Conservation (phyloP, 1,140 invertebrate genomes). For the Pogonomyrmex barbatus region DNA sequence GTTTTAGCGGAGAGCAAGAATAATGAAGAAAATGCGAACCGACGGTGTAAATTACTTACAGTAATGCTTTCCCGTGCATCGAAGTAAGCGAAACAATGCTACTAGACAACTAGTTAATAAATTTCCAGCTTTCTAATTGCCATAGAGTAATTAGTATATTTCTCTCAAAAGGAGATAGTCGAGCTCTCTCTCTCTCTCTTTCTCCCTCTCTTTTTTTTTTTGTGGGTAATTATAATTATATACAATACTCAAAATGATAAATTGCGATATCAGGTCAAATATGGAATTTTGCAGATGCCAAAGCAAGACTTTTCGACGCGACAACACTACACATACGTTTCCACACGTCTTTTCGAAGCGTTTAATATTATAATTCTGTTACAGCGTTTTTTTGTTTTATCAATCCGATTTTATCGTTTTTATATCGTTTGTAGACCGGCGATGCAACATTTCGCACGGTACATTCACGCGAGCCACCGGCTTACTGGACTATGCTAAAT, state of each 20-base stretch:
- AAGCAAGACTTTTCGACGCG: too few relatives aligned
- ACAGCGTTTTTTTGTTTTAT: not conserved
- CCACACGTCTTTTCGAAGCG: not conserved
- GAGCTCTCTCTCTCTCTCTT: not conserved
- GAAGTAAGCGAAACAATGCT: slow-evolving; percentile 54
- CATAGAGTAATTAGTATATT: slow-evolving; percentile 42
- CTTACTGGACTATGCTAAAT: slow-evolving; percentile 25
- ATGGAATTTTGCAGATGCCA: not conserved
- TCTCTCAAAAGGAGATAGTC: not conserved
- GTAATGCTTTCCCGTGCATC: slow-evolving; percentile 27
- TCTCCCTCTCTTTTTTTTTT: not conserved
- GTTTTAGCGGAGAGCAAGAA: slow-evolving; percentile 49
- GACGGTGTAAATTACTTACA: slow-evolving; percentile 54
- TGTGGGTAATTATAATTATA: not conserved
- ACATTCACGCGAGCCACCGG: slow-evolving; percentile 7
- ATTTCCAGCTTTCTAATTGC: slow-evolving; percentile 56
- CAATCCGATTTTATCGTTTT: slow-evolving; percentile 4
- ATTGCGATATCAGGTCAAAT: not conserved
- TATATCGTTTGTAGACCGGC: not conserved
- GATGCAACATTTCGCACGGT: not conserved
- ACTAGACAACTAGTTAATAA: slow-evolving; percentile 53
- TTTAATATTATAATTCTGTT: not conserved
- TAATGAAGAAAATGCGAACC: slow-evolving; percentile 60
- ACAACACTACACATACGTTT: too few relatives aligned
- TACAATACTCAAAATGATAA: not conserved